Base-by-base conservation (phyloP, 2,797 vertebrate species). In the Periophthalmus magnuspinnatus region DNA sequence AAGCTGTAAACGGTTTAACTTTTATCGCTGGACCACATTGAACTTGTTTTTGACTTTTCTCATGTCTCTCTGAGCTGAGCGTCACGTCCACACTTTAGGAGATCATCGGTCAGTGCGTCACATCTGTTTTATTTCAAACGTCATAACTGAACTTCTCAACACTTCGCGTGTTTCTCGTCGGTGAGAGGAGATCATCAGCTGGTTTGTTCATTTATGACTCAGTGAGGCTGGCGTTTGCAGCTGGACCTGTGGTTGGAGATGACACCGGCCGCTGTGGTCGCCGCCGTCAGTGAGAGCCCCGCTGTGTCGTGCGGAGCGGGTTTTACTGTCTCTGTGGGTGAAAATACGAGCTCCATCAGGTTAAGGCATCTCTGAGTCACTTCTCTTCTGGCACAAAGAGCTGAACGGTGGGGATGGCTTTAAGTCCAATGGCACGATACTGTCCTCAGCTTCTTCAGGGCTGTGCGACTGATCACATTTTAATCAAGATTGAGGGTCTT, bases 351-450 rank as follows among this genome's bases (percentile, higher is more conserved):
- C 64, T 38, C 55, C 28, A 32, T 79, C 71, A 76, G 41, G 64
- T 80, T 17, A 68, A 47, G 8, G 48, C 79, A 79, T 74, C 69
- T 70, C 50, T 67, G 71, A 73, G 64, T 60, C 57, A 69, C 66
- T 63, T 57, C 61, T 21, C 60, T 36, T 68, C 5, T 81, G 74
- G 66, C 72, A 21, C 11, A 24, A 22, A 32, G 7, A 22, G 36
- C 64, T 0, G 33, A 28, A 28, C 28, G 61, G 67, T 1, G 5
- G 73, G 75, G 71, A 22, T 75, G 60, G 54, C n/a, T 69, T 70
- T 75, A 54, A 65, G 41, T 67, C 41, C 72, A 71, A 74, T 65
- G 60, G 55, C 28, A 55, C 33, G 62, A 14, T 67, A 56, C 17
- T 61, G 2, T 0, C 4, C 47, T 4, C 28, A 2, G 7, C 33